Evolutionary conservation across 2,113 vertebrate species (phyloP).

Genomic region (Chaenocephalus aceratus): DNA sequence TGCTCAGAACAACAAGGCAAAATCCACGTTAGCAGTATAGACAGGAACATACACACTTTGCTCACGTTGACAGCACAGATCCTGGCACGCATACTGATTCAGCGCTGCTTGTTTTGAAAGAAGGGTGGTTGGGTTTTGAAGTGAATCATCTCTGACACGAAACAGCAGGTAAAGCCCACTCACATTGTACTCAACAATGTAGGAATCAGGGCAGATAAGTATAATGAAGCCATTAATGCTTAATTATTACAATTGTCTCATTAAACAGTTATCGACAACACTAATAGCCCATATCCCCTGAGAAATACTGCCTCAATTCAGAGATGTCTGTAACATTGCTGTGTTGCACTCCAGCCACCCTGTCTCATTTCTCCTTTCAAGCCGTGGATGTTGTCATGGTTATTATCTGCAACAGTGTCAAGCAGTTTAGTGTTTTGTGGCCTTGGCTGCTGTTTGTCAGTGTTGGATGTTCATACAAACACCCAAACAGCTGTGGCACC

Average conservation of each 20-base stretch:
- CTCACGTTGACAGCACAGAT: neutral
- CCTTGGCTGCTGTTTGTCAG: constrained; percentile 51
- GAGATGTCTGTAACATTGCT: constrained; percentile 35
- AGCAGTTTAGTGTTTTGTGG: constrained; percentile 60
- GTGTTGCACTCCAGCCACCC: constrained; percentile 22
- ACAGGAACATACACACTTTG: neutral
- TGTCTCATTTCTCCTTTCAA: constrained; percentile 17
- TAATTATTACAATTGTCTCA: constrained; percentile 67
- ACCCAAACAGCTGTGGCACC: constrained; percentile 55
- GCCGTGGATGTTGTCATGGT: constrained; percentile 75
- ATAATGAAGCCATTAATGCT: constrained; percentile 65
- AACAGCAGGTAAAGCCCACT: constrained; percentile 37
- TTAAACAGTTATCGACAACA: constrained; percentile 69
- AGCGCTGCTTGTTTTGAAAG: constrained; percentile 1
- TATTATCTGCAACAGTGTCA: constrained; percentile 66
- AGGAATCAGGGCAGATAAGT: constrained; percentile 26
- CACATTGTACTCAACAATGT: constrained; percentile 23
- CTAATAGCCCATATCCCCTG: constrained; percentile 30
- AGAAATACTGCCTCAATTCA: constrained; percentile 48
- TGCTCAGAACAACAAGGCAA: neutral
- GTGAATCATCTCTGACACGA: constrained; percentile 19
- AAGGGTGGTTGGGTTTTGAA: neutral
- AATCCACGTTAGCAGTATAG: neutral
- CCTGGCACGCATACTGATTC: neutral
- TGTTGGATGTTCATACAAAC: constrained; percentile 58